Conservation (phyloP, 2,888 invertebrate species). For the Cybosia mesomella region DNA sequence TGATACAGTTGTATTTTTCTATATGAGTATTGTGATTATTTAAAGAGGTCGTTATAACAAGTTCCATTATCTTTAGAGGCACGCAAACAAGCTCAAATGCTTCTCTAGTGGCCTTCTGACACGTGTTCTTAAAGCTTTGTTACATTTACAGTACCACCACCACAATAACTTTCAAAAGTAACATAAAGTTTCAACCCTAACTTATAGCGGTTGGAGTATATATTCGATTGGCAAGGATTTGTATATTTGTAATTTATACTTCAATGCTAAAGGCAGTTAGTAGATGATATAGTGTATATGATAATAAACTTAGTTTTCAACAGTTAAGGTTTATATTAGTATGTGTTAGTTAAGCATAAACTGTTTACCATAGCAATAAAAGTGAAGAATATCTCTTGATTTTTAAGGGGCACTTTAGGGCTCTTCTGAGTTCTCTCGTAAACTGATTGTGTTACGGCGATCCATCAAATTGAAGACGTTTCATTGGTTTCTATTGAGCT, state of each 20-base stretch:
- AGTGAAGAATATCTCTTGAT: conserved; percentile 84
- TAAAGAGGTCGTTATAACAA: conserved; percentile 54
- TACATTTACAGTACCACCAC: conserved; percentile 31
- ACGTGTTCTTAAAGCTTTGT: conserved; percentile 75
- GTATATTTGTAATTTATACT: conserved; percentile 21
- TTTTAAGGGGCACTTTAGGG: conserved; percentile 84
- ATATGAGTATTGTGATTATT: conserved; percentile 3
- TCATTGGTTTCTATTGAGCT: conserved; percentile 75
- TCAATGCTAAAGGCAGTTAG: conserved; percentile 15
- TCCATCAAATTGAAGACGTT: conserved; percentile 82
- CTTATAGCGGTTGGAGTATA: conserved; percentile 19
- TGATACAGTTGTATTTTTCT: background rate
- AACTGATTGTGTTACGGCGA: conserved; percentile 84
- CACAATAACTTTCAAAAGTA: rapidly evolving
- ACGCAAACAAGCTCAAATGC: conserved; percentile 74
- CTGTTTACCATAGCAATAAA: conserved; percentile 62
- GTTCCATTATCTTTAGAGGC: conserved; percentile 61
- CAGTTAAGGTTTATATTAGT: conserved; percentile 7
- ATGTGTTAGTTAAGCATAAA: conserved; percentile 31
- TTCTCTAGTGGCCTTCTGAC: conserved; percentile 81
- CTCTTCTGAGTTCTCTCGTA: conserved; percentile 71
- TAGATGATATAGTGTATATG: background rate
- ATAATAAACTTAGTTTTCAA: rapidly evolving
- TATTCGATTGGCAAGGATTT: conserved; percentile 10
- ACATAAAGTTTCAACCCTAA: background rate